Percentiles rank a stretch among this genome's conserved stretches.
Evolutionary conservation across 2,113 vertebrate species (phyloP).

Genomic region (Eublepharis macularius): DNA sequence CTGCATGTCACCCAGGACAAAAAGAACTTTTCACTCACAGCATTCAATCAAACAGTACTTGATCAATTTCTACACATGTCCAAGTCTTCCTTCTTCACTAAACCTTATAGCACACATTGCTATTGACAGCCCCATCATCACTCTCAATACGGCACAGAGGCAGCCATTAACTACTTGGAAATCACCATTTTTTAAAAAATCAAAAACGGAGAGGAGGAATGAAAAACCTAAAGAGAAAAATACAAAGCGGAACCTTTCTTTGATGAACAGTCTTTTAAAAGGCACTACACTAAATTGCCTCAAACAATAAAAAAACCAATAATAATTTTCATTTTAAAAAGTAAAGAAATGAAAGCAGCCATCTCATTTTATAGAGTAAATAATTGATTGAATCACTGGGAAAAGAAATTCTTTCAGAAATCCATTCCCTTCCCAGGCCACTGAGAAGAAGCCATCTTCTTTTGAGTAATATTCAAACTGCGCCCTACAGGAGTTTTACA

Average conservation of each 20-base stretch:
- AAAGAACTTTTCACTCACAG: not conserved
- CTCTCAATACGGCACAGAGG: not conserved
- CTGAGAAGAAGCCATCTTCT: conserved; percentile 16
- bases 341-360: conserved; percentile 21
- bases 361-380: not conserved
- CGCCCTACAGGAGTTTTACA: not conserved
- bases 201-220: not conserved
- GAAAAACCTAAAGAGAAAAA: not conserved
- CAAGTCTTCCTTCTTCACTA: not conserved
- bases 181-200: not conserved
- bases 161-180: not conserved
- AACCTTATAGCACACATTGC: accelerated
- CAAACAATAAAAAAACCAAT: not conserved
- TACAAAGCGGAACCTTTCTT: not conserved
- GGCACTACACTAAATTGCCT: not conserved
- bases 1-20: not conserved
- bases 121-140: not conserved
- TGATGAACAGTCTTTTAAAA: conserved; percentile 6
- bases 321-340: not conserved
- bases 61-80: not conserved
- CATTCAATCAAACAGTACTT: not conserved
- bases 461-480: not conserved
- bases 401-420: not conserved
- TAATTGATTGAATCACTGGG: conserved; percentile 2
- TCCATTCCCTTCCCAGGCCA: not conserved